Percentiles rank a stretch among this genome's conserved stretches.
These are phyloP conservation scores for Antheraea yamamai DNA, from an alignment of 2,888 invertebrate genomes.

Conservation along the genomic window DNA sequence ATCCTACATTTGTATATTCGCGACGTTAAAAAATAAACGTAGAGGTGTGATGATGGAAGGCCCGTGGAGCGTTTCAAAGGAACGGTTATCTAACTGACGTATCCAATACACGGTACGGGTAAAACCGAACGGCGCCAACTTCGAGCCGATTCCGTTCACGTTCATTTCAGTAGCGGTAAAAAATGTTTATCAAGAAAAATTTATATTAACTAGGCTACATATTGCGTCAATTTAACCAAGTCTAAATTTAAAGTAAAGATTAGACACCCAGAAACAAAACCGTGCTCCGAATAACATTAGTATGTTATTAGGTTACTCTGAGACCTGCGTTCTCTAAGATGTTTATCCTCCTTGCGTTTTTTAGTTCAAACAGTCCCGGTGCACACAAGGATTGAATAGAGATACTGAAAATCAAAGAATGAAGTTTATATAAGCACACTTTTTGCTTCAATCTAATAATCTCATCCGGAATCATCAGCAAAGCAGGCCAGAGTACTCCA, in stretches of 20 bases:
- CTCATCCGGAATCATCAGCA: not conserved
- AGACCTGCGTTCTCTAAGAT: not conserved
- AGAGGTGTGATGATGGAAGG: constrained; percentile 72
- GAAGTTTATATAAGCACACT: not conserved
- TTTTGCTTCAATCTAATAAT: not conserved
- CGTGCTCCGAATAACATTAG: not conserved
- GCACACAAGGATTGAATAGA: not conserved
- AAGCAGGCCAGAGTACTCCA: not conserved
- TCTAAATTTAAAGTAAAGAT: constrained; percentile 9
- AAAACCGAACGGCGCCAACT: constrained; percentile 24
- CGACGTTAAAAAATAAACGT: constrained; percentile 74
- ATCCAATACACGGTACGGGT: constrained; percentile 20
- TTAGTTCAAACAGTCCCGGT: not conserved
- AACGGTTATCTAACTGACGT: constrained; percentile 27
- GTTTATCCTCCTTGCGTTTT: not conserved
- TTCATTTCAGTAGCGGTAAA: constrained; percentile 1
- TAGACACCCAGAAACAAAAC: not conserved
- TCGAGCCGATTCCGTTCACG: constrained; percentile 19
- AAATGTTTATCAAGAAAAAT: not conserved
- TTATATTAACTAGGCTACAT: not conserved
- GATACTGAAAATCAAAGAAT: not conserved
- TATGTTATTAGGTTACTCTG: not conserved
- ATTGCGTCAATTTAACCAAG: not conserved
- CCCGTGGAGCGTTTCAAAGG: constrained; percentile 48
- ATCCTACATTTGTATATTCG: constrained; percentile 73